Evolutionary conservation across 2,888 invertebrate genomes (phyloP), one percentile per base, ranked within the genome.

Genomic region (Endotricha flammealis): DNA sequence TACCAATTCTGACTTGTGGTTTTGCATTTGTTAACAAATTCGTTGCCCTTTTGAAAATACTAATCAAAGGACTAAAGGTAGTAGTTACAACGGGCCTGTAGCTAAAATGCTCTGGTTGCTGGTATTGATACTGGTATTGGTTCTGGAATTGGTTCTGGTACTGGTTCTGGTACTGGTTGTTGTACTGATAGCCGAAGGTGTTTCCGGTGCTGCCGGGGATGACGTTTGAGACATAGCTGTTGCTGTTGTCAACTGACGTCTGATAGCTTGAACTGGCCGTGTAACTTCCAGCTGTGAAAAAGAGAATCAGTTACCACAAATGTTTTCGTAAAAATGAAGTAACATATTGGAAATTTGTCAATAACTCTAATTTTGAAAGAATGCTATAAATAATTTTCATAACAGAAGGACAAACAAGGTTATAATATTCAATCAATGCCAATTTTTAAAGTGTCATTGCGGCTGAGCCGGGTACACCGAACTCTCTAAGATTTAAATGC

Each of bases 151-250:
- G 68, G 39, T 71, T 69, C 48, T 57, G 70, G 57, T 59, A 82
- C 40, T 82, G 80, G 45, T 83, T 83, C 67, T 62, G 74, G 50
- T 44, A 75, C 44, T 72, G 69, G 46, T 75, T 74, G 55, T 46
- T 68, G 62, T 58, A 80, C 46, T 78, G 78, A 50, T 74, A 83
- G 62, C 82, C 79, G 70, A 66, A 82, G 11, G 73, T 59, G 42
- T 79, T 78, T 41, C 70, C 75, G 42, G 81, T 71, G 80, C 88
- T 88, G 76, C 86, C 89, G 53, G 83, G 80, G 61, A 86, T 88
- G 71, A 76, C 77, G 53, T 88, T 88, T 57, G 87, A 87, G 64
- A 88, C 86, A 66, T 80, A 87, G 62, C 68, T 74, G 63, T 85
- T 83, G 47, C 74, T 70, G 64, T 79, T 81, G 53, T 81, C 73